Base-by-base conservation (phyloP, 2,113 vertebrate genomes). In the Antechinus stuartii region DNA sequence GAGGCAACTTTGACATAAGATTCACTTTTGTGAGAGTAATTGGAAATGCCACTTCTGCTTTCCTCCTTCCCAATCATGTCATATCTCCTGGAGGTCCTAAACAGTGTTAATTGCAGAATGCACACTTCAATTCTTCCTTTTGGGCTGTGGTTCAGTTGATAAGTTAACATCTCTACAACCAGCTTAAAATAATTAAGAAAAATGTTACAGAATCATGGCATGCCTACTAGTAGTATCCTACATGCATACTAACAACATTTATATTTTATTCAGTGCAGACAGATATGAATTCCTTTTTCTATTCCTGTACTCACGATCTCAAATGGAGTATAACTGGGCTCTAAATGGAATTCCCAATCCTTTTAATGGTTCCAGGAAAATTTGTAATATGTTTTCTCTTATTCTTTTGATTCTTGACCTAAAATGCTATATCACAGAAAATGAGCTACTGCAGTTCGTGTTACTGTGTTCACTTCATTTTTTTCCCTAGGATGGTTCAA, bases 341-440 rank as follows among this genome's bases (percentile, higher is more conserved):
- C 49, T 76, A 91, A 50, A 57, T 57, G 42, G 16, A n/a, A 27
- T 14, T 97, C 24, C 53, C n/a, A 30, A 50, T 1, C 4, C 53
- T 90, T 94, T 56, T 91, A 91, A 90, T 27, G 0, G 53, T 92
- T 95, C 61, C 91, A 53, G 19, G 52, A 95, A 90, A 94, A 55
- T 10, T 25, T 90, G 25, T 2, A 91, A 55, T 16, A 1, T 50
- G 53, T 12, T 27, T 52, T 76, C 49, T 46, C 27, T 94, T 90
- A 56, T 16, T 47, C 16, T 3, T 35, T 16, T 61, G 30, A 89
- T 68, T 89, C 10, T 90, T 27, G 24, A 47, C n/a, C 46, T 25
- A 19, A 16, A 54, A 8, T 84, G 26, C 24, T 55, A 1, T 10
- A 25, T 68, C 52, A 54, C 26, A 50, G 26, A 35, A 25, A 42